Evolutionary conservation across 35 echinoderm and acorn worm genomes (phyloP).

Genomic region (Heliocidaris erythrogramma): DNA sequence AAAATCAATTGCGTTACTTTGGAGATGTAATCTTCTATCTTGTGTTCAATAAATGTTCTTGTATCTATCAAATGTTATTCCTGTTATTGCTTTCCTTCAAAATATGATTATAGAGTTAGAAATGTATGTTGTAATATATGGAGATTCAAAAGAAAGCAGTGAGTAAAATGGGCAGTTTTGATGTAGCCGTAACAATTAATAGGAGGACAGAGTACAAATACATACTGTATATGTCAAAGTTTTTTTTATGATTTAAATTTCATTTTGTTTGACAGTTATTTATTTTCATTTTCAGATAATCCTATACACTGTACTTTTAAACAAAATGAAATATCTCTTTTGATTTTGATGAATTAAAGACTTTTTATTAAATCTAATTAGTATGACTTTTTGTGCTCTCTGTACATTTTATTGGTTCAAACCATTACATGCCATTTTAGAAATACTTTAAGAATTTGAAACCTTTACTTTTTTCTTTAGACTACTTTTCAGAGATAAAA

Average conservation of each 20-base stretch:
- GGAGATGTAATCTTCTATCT: too few species aligned
- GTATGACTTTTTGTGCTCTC: not conserved
- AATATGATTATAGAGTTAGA: too few species aligned
- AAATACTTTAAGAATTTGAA: not conserved
- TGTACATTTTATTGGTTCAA: not conserved
- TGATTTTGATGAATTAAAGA: not conserved
- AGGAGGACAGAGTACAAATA: too few species aligned
- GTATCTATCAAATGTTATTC: too few species aligned
- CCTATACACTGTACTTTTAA: not conserved
- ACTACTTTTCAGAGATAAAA: slow-evolving; percentile 27
- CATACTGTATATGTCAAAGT: not conserved
- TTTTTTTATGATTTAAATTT: not conserved
- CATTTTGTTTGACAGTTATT: not conserved
- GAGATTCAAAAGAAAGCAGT: too few species aligned
- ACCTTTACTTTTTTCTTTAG: not conserved
- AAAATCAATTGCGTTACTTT: too few species aligned
- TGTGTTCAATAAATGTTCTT: not conserved
- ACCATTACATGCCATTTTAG: not conserved
- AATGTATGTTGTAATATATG: too few species aligned
- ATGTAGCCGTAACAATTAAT: not conserved
- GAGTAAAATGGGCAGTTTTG: not conserved
- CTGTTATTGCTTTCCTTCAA: too few species aligned
- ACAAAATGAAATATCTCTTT: not conserved
- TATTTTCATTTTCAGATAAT: not conserved
- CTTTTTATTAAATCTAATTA: not conserved